Base-by-base conservation (phyloP, 1,140 invertebrate genomes). In the Frieseomelitta varia region DNA sequence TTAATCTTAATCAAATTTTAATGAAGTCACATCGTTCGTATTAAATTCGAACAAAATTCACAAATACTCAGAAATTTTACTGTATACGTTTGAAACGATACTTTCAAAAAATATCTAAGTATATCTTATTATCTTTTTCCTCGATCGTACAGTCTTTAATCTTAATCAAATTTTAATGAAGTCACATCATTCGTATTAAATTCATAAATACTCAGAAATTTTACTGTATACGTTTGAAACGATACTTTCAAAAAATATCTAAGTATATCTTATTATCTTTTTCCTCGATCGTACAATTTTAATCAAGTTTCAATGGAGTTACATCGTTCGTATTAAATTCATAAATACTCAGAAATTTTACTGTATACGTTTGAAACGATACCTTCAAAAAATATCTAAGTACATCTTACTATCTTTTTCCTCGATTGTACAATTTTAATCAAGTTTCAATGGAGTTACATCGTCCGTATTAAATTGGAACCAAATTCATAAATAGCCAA, bases 341-440 rank as follows among this genome's bases (percentile, higher is more conserved):
- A n/a, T 15, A 63, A 63, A 63, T 15, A 15, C 4, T 11, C 8
- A 12, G 19, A 39, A 47, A 6, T 39, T 39, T n/a, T n/a, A n/a
- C n/a, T n/a, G n/a, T n/a, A n/a, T 39, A 15, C 21, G 15, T 8
- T 17, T 17, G 27, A 30, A 14, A 30, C 14, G 15, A 30, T 65
- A 65, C 30, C 27, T 10, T 71, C 24, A 75, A 81, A 82, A 77
- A 69, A n/a, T n/a, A 77, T 34, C 47, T 19, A 56, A 74, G 34
- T 73, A 74, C 56, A 75, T n/a, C 27, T 15, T 4, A 30, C 2
- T 12, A 55, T 55, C 15, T 15, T 14, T 17, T 55, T 39, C 4
- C 34, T 39, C 34, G 3, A 39, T 39, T 39, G 34, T 39, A 39
- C 34, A 39, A 39, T 39, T 39, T 39, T 39, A 39, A 39, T 39